A percentile compares a stretch with the other conserved stretches of the same genome.
Conservation (phyloP, 2,113 vertebrate species). For the Ia io region DNA sequence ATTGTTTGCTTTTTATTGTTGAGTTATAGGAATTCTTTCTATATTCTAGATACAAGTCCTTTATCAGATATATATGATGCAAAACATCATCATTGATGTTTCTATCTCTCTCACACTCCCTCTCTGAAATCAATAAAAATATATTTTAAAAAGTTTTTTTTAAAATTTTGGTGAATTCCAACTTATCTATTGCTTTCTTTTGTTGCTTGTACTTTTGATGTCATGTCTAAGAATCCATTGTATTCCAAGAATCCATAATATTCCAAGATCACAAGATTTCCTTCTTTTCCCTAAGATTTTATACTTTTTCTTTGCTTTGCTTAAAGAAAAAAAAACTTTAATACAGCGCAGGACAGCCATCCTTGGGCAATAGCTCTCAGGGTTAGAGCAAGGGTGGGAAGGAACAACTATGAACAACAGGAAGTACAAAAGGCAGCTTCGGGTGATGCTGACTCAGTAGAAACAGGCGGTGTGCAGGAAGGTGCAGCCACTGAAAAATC, state of each 20-base stretch:
- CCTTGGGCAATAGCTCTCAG: too few species aligned
- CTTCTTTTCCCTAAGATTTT: background rate
- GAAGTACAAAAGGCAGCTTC: too few species aligned
- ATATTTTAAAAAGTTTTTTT: background rate
- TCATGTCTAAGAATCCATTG: background rate
- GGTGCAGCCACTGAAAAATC: background rate
- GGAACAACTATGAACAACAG: too few species aligned
- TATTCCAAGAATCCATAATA: too few species aligned
- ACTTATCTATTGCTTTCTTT: background rate
- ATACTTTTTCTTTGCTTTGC: background rate
- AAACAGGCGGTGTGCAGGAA: too few species aligned
- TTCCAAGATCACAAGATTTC: background rate
- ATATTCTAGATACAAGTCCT: background rate
- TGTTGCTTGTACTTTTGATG: background rate
- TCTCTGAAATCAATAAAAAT: too few species aligned
- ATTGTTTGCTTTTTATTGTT: background rate
- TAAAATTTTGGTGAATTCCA: background rate
- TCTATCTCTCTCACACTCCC: too few species aligned
- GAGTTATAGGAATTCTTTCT: background rate
- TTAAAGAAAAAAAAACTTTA: too few species aligned
- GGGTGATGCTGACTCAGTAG: too few species aligned
- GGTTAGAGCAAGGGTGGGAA: too few species aligned
- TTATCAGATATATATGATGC: background rate
- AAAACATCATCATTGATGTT: background rate
- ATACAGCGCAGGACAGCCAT: too few species aligned